These are phyloP conservation scores for Phaenicophaeus curvirostris DNA, from an alignment of 2,797 vertebrate species.

Conservation along the genomic window DNA sequence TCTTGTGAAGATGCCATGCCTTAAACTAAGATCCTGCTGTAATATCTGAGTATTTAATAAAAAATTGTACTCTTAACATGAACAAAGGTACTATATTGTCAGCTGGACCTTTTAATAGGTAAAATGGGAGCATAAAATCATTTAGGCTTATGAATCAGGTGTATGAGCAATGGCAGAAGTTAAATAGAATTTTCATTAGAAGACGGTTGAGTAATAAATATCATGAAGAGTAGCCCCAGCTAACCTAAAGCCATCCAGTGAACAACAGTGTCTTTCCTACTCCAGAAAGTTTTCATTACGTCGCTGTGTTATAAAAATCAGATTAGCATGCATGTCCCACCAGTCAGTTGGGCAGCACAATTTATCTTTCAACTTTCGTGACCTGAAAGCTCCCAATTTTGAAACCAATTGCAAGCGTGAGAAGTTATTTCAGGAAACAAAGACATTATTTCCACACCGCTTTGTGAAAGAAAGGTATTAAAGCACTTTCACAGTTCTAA, in stretches of 20 bases:
- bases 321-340: slow-evolving; percentile 16
- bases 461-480: neutral
- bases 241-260: slow-evolving; percentile 6
- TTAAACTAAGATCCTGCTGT: neutral
- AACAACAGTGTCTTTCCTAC: neutral
- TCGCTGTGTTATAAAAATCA: slow-evolving; percentile 53
- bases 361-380: slow-evolving; percentile 16
- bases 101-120: neutral
- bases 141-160: slow-evolving; percentile 41
- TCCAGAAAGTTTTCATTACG: slow-evolving; percentile 29
- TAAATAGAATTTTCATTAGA: slow-evolving; percentile 41
- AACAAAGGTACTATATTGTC: neutral
- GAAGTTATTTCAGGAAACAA: neutral
- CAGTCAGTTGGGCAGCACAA: neutral
- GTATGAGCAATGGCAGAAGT: slow-evolving; percentile 31
- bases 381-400: neutral
- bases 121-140: slow-evolving; percentile 24
- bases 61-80: neutral
- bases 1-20: neutral
- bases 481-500: neutral
- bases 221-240: neutral
- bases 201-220: neutral
- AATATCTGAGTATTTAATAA: slow-evolving; percentile 5
- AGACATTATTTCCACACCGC: neutral
- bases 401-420: slow-evolving; percentile 35